Evolutionary conservation across 2,888 invertebrate genomes (phyloP), one percentile per base, ranked within the genome.

Genomic region (Seira ritae): DNA sequence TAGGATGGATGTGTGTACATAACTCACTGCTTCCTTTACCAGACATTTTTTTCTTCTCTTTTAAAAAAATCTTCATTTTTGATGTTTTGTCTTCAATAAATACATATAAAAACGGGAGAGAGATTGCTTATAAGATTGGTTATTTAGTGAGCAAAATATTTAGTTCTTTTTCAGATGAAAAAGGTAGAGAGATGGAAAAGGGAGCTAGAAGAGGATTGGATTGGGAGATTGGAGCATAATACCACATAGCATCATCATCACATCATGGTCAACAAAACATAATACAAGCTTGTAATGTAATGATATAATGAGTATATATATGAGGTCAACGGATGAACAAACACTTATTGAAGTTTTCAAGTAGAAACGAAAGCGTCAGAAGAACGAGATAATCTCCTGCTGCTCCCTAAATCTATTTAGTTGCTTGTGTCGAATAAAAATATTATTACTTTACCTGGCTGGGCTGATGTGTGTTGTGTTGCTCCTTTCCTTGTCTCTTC

Each of bases 271-370:
- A 76, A 17, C 67, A 80, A 55, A 55, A 24, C 68, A 80, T 80
- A 70, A 75, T 68, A 69, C 74, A 69, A 80, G 80, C 80, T 55
- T 81, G 76, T 76, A 81, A 76, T 81, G 76, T 76, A 81, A 76
- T 81, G 81, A 81, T 81, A 76, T 76, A 76, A 81, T 80, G 80
- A 80, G 74, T 71, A 80, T 75, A 80, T 75, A 77, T 31, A 66
- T 20, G 71, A 76, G 55, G 81, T 81, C 75, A 75, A 81, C 81
- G 81, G 81, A 81, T 81, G 81, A 81, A 81, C 81, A 81, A 81
- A 80, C 80, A 80, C 80, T 75, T 80, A 70, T 80, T 80, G 68
- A 73, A 80, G 80, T 55, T 55, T 55, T 3, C 3, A 55, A 31
- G 55, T 55, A 55, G 55, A 67, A 72, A 73, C 72, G 66, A 79